phyloP scores from a whole-genome alignment of 2,113 vertebrate species.

The Peromyscus maniculatus region DNA sequence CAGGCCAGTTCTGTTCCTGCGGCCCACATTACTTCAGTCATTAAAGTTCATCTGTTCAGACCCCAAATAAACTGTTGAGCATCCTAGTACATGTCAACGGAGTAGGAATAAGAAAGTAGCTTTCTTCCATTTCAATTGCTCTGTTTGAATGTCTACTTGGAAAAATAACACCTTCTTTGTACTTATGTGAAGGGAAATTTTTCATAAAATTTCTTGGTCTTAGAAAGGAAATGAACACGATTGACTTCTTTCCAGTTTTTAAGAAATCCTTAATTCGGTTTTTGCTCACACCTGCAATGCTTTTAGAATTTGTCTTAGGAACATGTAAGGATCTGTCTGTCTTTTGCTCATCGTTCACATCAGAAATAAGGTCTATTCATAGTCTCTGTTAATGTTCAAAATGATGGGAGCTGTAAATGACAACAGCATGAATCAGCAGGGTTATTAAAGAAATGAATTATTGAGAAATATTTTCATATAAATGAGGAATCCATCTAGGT shows the following conservation, averaged over 20 bases:
- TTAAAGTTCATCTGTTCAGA: background rate
- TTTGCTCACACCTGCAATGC: background rate
- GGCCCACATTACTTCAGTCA: background rate
- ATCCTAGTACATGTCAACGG: background rate
- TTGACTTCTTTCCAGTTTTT: background rate
- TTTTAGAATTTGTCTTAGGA: background rate
- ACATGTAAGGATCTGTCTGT: background rate
- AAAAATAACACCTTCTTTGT: background rate
- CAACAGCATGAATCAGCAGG: background rate
- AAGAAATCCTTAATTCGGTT: background rate
- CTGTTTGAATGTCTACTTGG: background rate
- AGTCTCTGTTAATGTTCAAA: background rate
- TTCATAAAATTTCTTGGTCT: constrained; percentile 20
- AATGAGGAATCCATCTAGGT: background rate
- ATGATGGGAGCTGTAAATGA: background rate
- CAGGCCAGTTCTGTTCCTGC: background rate
- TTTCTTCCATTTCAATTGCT: background rate
- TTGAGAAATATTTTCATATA: background rate
- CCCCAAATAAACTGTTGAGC: background rate
- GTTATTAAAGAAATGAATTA: background rate
- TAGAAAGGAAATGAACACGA: background rate
- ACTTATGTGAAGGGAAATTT: background rate
- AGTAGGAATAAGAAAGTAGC: background rate
- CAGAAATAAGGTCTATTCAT: background rate
- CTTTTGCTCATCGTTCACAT: background rate